Evolutionary conservation across 1,140 invertebrate genomes (phyloP).

Genomic region (Drosophila fuyamai): DNA sequence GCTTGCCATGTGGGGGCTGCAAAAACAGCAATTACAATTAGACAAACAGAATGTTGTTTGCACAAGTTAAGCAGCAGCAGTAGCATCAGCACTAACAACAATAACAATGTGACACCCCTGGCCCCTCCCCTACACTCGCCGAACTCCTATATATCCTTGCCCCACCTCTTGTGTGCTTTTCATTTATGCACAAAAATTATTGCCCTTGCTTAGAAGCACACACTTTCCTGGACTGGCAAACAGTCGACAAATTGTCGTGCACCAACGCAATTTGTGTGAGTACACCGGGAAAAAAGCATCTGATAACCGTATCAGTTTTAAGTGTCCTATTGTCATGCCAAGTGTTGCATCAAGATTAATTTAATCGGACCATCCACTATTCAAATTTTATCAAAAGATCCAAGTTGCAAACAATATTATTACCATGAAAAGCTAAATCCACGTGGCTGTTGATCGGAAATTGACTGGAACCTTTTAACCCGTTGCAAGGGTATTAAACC

Average conservation of each 20-base stretch:
- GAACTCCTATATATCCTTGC: not conserved
- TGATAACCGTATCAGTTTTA: no score
- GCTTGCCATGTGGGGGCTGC: conserved; percentile 37
- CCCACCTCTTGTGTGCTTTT: conserved; percentile 68
- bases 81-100: conserved; percentile 51
- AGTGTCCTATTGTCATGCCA: not conserved
- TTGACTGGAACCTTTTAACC: no score
- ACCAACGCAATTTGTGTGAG: conserved; percentile 53
- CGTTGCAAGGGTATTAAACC: no score
- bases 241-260: conserved; percentile 76
- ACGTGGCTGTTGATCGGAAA: no score
- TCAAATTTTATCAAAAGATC: no score
- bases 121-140: not conserved
- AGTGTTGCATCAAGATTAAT: not conserved
- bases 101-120: conserved; percentile 41
- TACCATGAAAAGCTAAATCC: no score
- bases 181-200: conserved; percentile 83
- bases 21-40: conserved; percentile 82
- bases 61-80: conserved; percentile 74
- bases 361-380: not conserved
- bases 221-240: conserved; percentile 67
- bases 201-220: conserved; percentile 78
- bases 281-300: conserved; percentile 7
- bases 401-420: no score
- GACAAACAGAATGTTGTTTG: conserved; percentile 81